Base-by-base conservation (phyloP, 2,888 invertebrate species). In the Cheiracanthium punctorium region DNA sequence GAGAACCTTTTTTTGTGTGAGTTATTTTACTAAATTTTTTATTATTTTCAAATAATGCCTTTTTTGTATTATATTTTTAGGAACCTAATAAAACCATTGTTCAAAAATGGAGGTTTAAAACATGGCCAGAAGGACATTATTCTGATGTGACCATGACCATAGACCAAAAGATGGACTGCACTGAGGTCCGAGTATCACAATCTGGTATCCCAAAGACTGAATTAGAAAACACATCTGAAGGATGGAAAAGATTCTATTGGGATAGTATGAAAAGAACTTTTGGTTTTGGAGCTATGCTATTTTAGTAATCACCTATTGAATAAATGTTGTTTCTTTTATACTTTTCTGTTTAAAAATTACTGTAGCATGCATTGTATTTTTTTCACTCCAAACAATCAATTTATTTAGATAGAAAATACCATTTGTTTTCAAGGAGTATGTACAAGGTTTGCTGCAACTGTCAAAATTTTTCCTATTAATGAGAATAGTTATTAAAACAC, bases 221-320 rank as follows among this genome's bases (percentile, higher is more conserved):
- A 91, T 94, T 94, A 85, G 95, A 96, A 7, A 94, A 94, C 69
- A 97, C 98, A 48, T 94, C 93, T 90, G 94, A 94, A 85, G 98
- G 98, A 91, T 99, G 98, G 98, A 94, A 95, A 88, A 82, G 86
- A 14, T 92, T 98, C 92, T 99, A 99, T 92, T 98, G 98, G 95
- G 95, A 96, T 90, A 95, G 97, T 90, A 98, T 99, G 92, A 98
- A 97, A 91, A 94, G 96, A 88, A 95, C 96, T 0, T 97, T 98
- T 91, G 97, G 97, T 70, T 98, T 96, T 91, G 97, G 97, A 29
- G 91, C 93, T 1, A 89, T 91, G 17, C 90, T 93, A 37, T 81
- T 81, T 70, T 79, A 64, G 74, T 58, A 71, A n/a, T 28, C 43
- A 70, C 37, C 37, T 37, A 7, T 37, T 37, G 10, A 37, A n/a